These are phyloP conservation scores for Oncorhynchus keta DNA, from an alignment of 2,113 vertebrate genomes.

Conservation along the genomic window DNA sequence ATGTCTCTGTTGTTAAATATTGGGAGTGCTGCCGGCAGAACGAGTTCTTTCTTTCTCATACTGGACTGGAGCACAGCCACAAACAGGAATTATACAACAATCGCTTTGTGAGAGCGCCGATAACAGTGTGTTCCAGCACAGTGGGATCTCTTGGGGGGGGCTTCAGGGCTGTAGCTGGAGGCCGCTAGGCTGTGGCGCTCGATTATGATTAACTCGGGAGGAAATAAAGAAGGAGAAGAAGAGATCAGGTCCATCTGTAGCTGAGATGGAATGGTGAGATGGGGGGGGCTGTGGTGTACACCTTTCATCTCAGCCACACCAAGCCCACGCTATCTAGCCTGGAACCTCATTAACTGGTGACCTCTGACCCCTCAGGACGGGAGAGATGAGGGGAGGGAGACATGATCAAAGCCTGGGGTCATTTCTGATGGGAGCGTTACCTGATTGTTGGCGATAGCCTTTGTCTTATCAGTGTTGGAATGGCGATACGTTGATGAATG, in stretches of 20 bases:
- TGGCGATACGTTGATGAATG: slow-evolving; percentile 12
- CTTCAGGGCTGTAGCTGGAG: not conserved
- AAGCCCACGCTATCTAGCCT: slow-evolving; percentile 26
- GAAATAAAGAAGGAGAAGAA: slow-evolving; percentile 1
- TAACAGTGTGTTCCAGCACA: slow-evolving; percentile 86
- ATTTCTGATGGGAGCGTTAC: slow-evolving; percentile 45
- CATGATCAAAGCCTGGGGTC: slow-evolving; percentile 60
- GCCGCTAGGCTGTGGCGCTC: not conserved
- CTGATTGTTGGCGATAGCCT: slow-evolving; percentile 44
- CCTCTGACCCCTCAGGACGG: slow-evolving; percentile 55
- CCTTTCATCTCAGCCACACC: slow-evolving; percentile 46
- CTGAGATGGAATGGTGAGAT: slow-evolving; percentile 10
- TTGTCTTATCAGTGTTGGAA: slow-evolving; percentile 16
- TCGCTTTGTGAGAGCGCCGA: slow-evolving; percentile 81
- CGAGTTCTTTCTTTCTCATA: slow-evolving; percentile 66
- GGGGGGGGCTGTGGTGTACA: slow-evolving; percentile 36
- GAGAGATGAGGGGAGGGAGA: slow-evolving; percentile 57
- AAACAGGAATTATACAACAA: slow-evolving; percentile 94
- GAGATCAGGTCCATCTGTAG: slow-evolving; percentile 65
- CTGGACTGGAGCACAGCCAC: slow-evolving; percentile 86
- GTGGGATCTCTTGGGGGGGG: slow-evolving; percentile 75
- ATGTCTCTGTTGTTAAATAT: not conserved
- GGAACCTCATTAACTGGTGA: slow-evolving; percentile 64
- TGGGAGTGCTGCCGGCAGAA: slow-evolving; percentile 67
- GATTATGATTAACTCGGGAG: slow-evolving; percentile 48